These are phyloP conservation scores for Otus scops DNA, from an alignment of 2,797 vertebrate genomes.

Conservation along the genomic window DNA sequence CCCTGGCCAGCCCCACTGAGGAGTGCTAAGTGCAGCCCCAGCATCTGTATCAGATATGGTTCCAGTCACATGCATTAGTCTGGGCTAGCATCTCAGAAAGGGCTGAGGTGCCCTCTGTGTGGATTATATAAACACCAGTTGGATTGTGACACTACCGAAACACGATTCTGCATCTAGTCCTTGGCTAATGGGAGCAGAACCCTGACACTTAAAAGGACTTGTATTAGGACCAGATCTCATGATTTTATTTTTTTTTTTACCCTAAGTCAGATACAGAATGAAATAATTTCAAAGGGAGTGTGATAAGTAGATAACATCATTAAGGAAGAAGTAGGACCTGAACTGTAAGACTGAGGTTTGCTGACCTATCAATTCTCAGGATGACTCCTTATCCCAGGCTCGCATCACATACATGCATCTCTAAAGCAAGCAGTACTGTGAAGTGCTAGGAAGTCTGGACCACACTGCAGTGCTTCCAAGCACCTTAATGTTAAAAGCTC, in stretches of 20 bases:
- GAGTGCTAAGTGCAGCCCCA: background rate
- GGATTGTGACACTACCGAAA: background rate
- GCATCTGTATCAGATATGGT: rapidly evolving
- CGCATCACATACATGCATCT: rapidly evolving
- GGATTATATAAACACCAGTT: rapidly evolving
- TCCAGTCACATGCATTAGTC: rapidly evolving
- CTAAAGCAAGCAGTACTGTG: background rate
- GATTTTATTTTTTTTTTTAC: background rate
- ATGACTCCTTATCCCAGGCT: background rate
- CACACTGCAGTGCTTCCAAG: rapidly evolving
- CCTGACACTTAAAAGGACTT: background rate
- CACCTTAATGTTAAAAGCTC: background rate
- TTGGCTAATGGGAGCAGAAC: background rate
- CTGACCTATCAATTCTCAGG: background rate
- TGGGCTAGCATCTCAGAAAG: background rate
- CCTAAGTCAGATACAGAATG: background rate
- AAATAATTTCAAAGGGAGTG: background rate
- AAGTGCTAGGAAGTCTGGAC: background rate
- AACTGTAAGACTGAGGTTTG: background rate
- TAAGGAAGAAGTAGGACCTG: background rate
- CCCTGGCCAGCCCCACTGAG: background rate
- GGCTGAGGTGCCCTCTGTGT: rapidly evolving
- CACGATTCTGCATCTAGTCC: background rate
- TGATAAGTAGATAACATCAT: background rate
- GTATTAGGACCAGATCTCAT: background rate